A percentile compares a stretch with the other conserved stretches of the same genome.
phyloP scores from a whole-genome alignment of 1,140 invertebrate genomes.

The Pogonus chalceus region DNA sequence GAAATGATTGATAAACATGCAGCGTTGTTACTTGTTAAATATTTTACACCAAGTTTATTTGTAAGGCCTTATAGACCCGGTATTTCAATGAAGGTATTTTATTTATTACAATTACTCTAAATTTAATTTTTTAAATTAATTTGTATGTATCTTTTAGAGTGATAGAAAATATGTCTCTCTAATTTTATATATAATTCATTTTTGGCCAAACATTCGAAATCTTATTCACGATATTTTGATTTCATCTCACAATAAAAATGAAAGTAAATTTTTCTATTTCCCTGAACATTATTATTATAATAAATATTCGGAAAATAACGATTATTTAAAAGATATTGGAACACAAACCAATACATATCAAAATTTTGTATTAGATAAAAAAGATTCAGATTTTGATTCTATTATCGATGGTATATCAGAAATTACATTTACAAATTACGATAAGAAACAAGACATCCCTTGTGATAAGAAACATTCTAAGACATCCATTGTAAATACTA shows the following conservation, averaged over 20 bases:
- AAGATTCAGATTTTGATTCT: neutral
- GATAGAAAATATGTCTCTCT: neutral
- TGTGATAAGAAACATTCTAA: neutral
- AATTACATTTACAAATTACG: neutral
- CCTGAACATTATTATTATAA: neutral
- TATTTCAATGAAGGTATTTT: neutral
- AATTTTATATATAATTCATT: neutral
- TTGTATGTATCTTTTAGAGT: neutral
- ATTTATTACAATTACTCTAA: neutral
- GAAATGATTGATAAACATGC: neutral
- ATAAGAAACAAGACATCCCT: neutral
- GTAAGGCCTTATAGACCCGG: neutral
- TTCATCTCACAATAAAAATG: neutral
- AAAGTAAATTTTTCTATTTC: neutral
- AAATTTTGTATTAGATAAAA: neutral
- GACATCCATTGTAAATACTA: neutral
- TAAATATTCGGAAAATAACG: neutral
- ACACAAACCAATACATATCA: neutral
- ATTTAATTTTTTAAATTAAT: neutral
- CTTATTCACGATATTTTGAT: neutral
- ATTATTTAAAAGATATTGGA: neutral
- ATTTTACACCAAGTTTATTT: neutral
- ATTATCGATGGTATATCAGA: neutral
- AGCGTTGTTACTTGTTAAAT: neutral
- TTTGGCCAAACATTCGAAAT: neutral